Base-by-base conservation (phyloP, 2,113 vertebrate species). In the Amphilophus citrinellus region DNA sequence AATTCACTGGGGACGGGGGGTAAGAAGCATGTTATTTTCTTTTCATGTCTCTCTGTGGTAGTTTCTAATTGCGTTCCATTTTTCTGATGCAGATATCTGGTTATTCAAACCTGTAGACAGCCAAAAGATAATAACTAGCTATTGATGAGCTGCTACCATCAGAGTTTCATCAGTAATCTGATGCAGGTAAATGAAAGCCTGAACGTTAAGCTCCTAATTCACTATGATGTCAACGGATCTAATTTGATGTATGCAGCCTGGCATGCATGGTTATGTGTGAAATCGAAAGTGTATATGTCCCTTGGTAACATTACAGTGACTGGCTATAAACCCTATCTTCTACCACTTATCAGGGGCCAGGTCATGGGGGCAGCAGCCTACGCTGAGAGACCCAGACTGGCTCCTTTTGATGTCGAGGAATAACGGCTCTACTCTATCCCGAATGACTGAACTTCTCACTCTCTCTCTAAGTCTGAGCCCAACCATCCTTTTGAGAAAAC, bases 221-320 rank as follows among this genome's bases (percentile, higher is more conserved):
- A 87, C 68, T 50, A 63, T 84, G 85, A 89, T 85, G 80, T 68
- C 83, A 22, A 87, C 88, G 77, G 56, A 53, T 73, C 50, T 63
- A 81, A 75, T 84, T 75, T 77, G 59, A 77, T 90, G 65, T 59
- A 57, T 47, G 58, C 61, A 68, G 61, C 11, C 42, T 11, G 24
- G 53, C 14, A 22, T 53, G 63, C 10, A 17, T 47, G 73, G 27
- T 76, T 88, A 44, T 44, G 60, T 85, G 57, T 81, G 53, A 76
- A 44, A 71, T 37, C 35, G 73, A 63, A 75, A 80, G 76, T 27
- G 13, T 17, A 7, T 61, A 11, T 57, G 61, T 77, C 39, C 75
- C 37, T 61, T 75, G 71, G 39, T 60, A 27, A n/a, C 2, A 53
- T 39, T 62, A 32, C 6, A 68, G 58, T 17, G 24, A 24, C 7